phyloP scores from a whole-genome alignment of 2,888 invertebrate species.

The Brachylomia viminalis region DNA sequence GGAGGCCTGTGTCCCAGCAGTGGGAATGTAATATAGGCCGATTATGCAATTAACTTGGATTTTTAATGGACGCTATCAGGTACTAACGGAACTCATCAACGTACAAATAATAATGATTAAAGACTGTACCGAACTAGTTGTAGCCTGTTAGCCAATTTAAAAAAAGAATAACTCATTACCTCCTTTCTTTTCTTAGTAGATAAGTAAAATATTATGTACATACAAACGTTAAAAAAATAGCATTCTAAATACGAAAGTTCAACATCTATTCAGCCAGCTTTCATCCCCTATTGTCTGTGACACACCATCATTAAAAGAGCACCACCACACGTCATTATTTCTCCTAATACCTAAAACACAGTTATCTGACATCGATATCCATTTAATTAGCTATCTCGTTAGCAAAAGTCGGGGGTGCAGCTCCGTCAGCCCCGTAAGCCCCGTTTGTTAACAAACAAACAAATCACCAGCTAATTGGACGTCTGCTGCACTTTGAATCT shows the following conservation, averaged over 20 bases:
- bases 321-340: conserved; percentile 29
- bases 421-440: conserved; percentile 35
- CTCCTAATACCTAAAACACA: conserved; percentile 6
- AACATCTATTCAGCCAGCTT: not conserved
- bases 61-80: not conserved
- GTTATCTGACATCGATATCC: conserved; percentile 41
- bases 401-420: conserved; percentile 55
- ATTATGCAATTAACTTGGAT: too few relatives aligned
- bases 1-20: too few relatives aligned
- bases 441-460: conserved; percentile 64
- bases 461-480: conserved; percentile 69
- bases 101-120: not conserved
- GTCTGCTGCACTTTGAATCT: conserved; percentile 71
- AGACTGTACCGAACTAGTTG: too few relatives aligned
- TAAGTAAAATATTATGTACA: too few relatives aligned
- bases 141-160: not conserved
- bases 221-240: not conserved
- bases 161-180: not conserved
- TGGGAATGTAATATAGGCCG: too few relatives aligned
- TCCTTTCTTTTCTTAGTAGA: too few relatives aligned
- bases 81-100: not conserved
- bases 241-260: not conserved
- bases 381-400: conserved; percentile 67
- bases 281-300: conserved; percentile 20
- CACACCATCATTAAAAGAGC: conserved; percentile 11